Percentiles rank a stretch among this genome's conserved stretches.
Conservation (phyloP, 2,113 vertebrate species). For the Empidonax alnorum region DNA sequence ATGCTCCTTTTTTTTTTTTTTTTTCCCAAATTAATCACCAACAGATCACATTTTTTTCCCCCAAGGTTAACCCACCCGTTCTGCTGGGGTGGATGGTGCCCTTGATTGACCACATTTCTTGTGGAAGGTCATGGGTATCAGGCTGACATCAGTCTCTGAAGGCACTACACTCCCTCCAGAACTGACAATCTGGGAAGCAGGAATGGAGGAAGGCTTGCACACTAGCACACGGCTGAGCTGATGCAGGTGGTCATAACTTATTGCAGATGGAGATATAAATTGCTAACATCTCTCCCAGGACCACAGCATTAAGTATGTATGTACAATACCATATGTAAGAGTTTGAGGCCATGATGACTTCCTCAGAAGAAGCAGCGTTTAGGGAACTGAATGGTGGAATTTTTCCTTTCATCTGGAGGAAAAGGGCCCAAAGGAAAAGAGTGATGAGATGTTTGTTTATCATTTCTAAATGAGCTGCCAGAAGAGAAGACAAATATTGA, state of each 20-base stretch:
- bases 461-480: not conserved
- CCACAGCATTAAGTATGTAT: not conserved
- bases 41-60: not conserved
- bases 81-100: not conserved
- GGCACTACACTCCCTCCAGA: not conserved
- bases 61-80: not conserved
- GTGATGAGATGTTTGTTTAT: slow-evolving; percentile 15
- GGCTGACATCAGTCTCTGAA: not conserved
- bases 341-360: not conserved
- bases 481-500: not conserved
- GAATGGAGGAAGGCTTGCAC: not conserved
- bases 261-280: slow-evolving; percentile 34
- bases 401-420: slow-evolving; percentile 13
- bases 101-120: not conserved
- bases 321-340: slow-evolving; percentile 8
- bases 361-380: not conserved
- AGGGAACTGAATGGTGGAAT: not conserved
- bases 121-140: not conserved
- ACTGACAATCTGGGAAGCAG: not conserved
- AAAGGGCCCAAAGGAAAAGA: not conserved
- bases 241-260: slow-evolving; percentile 51
- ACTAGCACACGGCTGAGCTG: not conserved
- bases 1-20: not conserved
- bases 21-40: not conserved
- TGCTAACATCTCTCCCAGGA: slow-evolving; percentile 42